These are phyloP conservation scores for Catostylus mosaicus DNA, from an alignment of 30 jellyfish, hydroid and myxozoan species.

Conservation along the genomic window DNA sequence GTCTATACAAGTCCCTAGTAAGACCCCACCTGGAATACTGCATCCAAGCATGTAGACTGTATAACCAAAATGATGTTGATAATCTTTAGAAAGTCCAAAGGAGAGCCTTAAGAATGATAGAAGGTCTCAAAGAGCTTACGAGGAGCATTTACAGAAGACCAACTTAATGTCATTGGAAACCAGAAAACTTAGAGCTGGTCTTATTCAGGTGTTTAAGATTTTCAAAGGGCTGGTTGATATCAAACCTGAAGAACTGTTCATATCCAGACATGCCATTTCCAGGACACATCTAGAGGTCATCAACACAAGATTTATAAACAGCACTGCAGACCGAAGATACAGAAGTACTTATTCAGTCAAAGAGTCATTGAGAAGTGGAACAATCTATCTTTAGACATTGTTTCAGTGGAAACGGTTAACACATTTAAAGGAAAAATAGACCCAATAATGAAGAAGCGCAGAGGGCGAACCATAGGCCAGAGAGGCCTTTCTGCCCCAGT, in stretches of 20 bases:
- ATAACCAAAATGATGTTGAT: neutral
- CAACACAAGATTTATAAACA: neutral
- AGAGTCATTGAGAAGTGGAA: neutral
- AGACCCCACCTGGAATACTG: neutral
- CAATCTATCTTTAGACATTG: neutral
- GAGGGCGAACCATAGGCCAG: neutral
- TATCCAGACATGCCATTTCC: neutral
- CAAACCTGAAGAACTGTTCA: neutral
- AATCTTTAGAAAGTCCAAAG: slow-evolving; percentile 1
- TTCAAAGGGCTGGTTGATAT: slow-evolving; percentile 14
- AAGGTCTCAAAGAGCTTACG: slow-evolving; percentile 4
- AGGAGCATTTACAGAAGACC: neutral
- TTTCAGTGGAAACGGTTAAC: slow-evolving; percentile 1
- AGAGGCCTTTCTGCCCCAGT: too few relatives aligned
- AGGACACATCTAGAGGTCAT: slow-evolving; percentile 16
- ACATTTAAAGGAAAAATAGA: slow-evolving; percentile 11
- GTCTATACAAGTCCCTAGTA: neutral
- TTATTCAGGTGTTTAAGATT: neutral
- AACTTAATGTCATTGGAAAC: neutral
- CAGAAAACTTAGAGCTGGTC: slow-evolving; percentile 3
- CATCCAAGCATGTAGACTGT: slow-evolving; percentile 13
- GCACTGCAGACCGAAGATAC: slow-evolving; percentile 2
- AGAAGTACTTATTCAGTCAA: slow-evolving; percentile 27
- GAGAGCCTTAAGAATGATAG: slow-evolving; percentile 14
- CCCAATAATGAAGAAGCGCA: neutral